A percentile compares a stretch with the other conserved stretches of the same genome.
Evolutionary conservation across 1,140 invertebrate genomes (phyloP).

Genomic region (Rhopalosiphum padi): DNA sequence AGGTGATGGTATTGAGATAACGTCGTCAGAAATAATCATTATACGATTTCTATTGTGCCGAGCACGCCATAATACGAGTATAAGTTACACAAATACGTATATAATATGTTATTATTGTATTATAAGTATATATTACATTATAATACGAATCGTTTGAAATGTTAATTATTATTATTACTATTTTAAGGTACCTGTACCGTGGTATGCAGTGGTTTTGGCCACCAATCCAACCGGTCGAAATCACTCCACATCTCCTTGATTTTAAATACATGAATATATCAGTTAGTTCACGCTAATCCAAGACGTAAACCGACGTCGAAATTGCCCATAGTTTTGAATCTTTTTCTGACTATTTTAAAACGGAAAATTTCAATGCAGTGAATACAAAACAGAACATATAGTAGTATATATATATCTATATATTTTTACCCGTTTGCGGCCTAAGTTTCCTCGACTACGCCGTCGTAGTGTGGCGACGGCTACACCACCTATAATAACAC

Average conservation of each 20-base stretch:
- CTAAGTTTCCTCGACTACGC: background rate
- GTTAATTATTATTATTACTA: too few relatives aligned
- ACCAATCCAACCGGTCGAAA: too few relatives aligned
- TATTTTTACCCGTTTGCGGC: background rate
- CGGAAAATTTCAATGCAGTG: too few relatives aligned
- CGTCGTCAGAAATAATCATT: background rate
- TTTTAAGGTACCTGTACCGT: background rate
- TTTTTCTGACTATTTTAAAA: too few relatives aligned
- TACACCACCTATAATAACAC: too few relatives aligned
- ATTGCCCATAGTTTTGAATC: too few relatives aligned
- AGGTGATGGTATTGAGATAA: background rate
- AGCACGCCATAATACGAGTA: background rate
- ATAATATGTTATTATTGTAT: background rate
- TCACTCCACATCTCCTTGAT: background rate
- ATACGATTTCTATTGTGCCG: background rate
- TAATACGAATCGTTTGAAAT: too few relatives aligned
- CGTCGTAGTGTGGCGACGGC: background rate
- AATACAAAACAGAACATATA: too few relatives aligned
- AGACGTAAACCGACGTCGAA: too few relatives aligned
- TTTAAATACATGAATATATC: too few relatives aligned
- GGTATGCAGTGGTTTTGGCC: background rate
- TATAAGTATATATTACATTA: rapidly evolving
- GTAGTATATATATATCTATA: background rate
- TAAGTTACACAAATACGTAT: too few relatives aligned
- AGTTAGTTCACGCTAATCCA: too few relatives aligned